Evolutionary conservation across 2,888 invertebrate genomes (phyloP).

Genomic region (Polyploca ridens): DNA sequence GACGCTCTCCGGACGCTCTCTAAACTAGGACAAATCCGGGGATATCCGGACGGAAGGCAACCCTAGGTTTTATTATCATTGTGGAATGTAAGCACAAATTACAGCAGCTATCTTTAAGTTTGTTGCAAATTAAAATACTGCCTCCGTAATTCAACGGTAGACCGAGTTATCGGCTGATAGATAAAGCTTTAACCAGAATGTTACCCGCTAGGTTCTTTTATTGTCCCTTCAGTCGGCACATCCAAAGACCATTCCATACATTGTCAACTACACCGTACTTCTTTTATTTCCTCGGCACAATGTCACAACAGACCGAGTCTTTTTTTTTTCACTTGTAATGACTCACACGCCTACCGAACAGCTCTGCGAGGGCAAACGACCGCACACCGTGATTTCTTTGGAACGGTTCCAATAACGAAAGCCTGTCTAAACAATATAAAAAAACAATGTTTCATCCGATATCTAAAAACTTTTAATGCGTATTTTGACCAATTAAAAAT

Average conservation of each 20-base stretch:
- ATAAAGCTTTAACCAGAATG: neutral
- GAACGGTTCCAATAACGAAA: constrained; percentile 59
- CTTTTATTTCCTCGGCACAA: constrained; percentile 19
- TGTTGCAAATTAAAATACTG: too few relatives aligned
- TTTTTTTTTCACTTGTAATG: constrained; percentile 41
- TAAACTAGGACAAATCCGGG: too few relatives aligned
- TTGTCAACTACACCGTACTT: constrained; percentile 7
- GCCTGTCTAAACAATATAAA: constrained; percentile 19
- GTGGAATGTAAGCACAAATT: too few relatives aligned
- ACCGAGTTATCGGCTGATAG: neutral
- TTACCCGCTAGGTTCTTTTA: neutral
- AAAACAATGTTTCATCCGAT: neutral
- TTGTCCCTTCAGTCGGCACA: neutral
- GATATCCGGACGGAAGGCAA: too few relatives aligned
- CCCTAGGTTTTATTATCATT: too few relatives aligned
- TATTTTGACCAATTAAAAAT: constrained; percentile 35
- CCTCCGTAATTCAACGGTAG: neutral
- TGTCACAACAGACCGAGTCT: constrained; percentile 24
- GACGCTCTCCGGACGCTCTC: too few relatives aligned
- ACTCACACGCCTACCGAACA: constrained; percentile 27
- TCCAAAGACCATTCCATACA: constrained; percentile 5
- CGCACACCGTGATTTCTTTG: constrained; percentile 65
- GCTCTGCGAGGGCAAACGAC: constrained; percentile 45
- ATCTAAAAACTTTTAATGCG: constrained; percentile 16
- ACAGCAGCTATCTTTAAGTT: too few relatives aligned